Evolutionary conservation across 2,113 vertebrate species (phyloP).

Genomic region (Orientallactaga bullata): DNA sequence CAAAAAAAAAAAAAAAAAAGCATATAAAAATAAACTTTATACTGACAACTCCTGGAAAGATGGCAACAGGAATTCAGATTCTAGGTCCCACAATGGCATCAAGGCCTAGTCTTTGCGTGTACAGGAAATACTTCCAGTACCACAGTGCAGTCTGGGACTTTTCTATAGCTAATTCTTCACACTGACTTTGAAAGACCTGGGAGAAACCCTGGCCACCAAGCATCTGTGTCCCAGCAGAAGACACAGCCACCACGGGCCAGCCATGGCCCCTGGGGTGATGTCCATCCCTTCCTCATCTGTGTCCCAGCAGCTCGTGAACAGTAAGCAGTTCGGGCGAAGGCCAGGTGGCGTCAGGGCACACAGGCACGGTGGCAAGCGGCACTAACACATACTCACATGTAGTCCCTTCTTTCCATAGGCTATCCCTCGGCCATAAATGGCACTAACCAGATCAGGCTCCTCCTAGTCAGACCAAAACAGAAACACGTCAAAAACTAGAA

Average conservation of each 20-base stretch:
- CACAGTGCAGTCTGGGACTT: background rate
- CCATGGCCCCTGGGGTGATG: background rate
- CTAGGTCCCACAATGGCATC: background rate
- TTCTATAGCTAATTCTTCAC: background rate
- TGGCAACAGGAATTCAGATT: background rate
- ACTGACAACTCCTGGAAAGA: background rate
- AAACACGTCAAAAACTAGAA: constrained; percentile 75
- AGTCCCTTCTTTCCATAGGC: constrained; percentile 98
- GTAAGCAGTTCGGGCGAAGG: background rate
- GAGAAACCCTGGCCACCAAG: background rate
- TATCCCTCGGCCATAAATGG: constrained; percentile 97
- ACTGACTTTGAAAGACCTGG: background rate
- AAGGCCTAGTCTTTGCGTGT: no score
- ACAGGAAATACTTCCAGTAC: background rate
- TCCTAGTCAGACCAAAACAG: constrained; percentile 88
- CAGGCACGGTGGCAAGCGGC: background rate
- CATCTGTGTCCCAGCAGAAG: no score
- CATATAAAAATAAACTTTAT: constrained; percentile 40
- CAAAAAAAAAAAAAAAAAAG: background rate
- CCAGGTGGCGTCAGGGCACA: background rate
- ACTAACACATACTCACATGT: constrained; percentile 90
- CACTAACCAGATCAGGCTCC: constrained; percentile 97
- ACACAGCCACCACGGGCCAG: background rate
- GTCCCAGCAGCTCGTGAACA: background rate
- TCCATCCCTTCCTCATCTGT: background rate